These are phyloP conservation scores for Hydrolagus affinis DNA, from an alignment of 2,113 vertebrate genomes.

Conservation along the genomic window DNA sequence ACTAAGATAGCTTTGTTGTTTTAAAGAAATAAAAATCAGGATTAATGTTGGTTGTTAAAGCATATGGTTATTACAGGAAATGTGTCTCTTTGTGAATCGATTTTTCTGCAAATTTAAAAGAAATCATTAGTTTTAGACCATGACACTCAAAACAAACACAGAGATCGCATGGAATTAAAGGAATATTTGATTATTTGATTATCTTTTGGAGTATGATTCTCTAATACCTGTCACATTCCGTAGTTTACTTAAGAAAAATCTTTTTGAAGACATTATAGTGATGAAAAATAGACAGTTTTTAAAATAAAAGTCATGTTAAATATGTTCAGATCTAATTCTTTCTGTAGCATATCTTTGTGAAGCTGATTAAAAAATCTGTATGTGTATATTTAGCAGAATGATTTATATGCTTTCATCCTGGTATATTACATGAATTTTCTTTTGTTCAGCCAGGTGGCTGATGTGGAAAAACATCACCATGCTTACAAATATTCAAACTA, in stretches of 20 bases:
- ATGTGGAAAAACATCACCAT: too few relatives aligned
- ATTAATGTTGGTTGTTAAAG: background rate
- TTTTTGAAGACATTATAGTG: background rate
- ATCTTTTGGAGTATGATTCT: background rate
- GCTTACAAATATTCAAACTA: too few relatives aligned
- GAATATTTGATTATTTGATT: background rate
- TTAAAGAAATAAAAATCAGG: background rate
- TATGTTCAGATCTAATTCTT: background rate
- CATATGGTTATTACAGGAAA: too few relatives aligned
- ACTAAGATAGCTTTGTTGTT: background rate
- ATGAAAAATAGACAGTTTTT: background rate
- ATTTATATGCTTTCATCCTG: too few relatives aligned
- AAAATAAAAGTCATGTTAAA: background rate
- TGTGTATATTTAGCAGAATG: background rate
- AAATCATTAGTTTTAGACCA: background rate
- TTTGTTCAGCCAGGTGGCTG: too few relatives aligned
- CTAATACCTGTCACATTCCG: background rate
- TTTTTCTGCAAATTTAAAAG: constrained; percentile 2
- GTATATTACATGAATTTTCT: too few relatives aligned
- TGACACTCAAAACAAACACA: too few relatives aligned
- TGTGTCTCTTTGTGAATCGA: too few relatives aligned
- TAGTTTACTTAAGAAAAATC: background rate
- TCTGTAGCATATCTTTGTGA: background rate
- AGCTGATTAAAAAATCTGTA: background rate
- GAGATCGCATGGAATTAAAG: background rate